phyloP scores from a whole-genome alignment of 2,113 vertebrate genomes.

The Phylloscopus whistleri region DNA sequence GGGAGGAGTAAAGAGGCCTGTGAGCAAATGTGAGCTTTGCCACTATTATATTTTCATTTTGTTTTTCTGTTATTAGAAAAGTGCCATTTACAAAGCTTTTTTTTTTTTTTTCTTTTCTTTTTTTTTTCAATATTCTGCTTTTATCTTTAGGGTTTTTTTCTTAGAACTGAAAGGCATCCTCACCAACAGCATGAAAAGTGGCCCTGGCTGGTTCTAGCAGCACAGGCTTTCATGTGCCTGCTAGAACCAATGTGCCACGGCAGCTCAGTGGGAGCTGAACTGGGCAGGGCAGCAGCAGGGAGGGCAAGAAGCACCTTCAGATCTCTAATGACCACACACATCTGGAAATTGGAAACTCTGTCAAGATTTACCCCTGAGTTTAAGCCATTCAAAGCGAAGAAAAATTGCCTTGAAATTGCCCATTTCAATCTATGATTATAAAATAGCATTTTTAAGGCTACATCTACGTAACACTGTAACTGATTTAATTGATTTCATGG shows the following conservation, averaged over 20 bases:
- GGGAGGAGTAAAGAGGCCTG: neutral
- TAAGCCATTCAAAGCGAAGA: neutral
- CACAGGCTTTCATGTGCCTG: neutral
- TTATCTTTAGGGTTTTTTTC: neutral
- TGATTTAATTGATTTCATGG: neutral
- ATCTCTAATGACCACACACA: neutral
- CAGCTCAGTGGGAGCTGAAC: neutral
- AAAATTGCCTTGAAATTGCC: neutral
- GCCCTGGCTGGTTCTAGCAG: neutral
- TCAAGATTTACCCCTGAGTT: neutral
- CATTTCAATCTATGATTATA: neutral
- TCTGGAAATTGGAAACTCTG: neutral
- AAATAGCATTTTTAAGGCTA: neutral
- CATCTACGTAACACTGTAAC: neutral
- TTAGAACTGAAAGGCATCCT: neutral
- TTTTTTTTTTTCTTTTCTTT: neutral
- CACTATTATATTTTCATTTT: neutral
- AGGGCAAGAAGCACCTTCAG: neutral
- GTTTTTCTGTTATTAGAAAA: neutral
- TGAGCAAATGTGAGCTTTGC: neutral
- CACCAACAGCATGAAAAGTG: neutral
- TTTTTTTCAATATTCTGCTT: neutral
- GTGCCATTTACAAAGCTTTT: neutral
- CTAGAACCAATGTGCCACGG: rapidly evolving
- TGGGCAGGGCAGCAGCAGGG: neutral